Evolutionary conservation across 2,888 invertebrate genomes (phyloP).

Genomic region (Alloplasta piceator): DNA sequence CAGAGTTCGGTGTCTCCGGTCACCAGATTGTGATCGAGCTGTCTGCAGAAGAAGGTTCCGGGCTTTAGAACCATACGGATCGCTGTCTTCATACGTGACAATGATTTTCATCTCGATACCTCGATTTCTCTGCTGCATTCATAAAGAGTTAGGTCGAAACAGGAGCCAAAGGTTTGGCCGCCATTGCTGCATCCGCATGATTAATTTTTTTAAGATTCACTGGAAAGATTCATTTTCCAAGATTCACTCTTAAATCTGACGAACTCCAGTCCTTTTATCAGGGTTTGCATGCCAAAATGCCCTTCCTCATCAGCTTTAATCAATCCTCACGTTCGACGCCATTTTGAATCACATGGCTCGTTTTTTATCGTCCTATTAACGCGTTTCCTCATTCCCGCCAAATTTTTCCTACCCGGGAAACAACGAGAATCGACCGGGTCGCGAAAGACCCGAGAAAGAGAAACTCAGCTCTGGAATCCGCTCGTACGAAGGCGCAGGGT

Average conservation of each 20-base stretch:
- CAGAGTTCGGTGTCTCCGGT: slow-evolving; percentile 6
- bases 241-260: not conserved
- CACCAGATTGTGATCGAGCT: slow-evolving; percentile 67
- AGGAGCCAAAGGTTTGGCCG: not conserved
- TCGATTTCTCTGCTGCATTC: not conserved
- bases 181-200: not conserved
- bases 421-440: slow-evolving; percentile 44
- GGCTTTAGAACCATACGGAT: slow-evolving; percentile 63
- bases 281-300: not conserved
- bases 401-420: slow-evolving; percentile 45
- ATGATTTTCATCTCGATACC: slow-evolving; percentile 67
- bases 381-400: slow-evolving; percentile 47
- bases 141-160: not conserved
- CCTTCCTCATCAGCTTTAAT: slow-evolving; percentile 7
- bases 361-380: slow-evolving; percentile 66
- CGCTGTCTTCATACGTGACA: slow-evolving; percentile 67
- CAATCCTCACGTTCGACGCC: slow-evolving; percentile 35
- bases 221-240: slow-evolving; percentile 1
- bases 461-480: slow-evolving; percentile 19
- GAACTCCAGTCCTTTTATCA: not conserved
- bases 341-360: slow-evolving; percentile 47
- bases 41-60: slow-evolving; percentile 32
- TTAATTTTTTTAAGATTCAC: not conserved
- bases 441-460: slow-evolving; percentile 36
- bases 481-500: not conserved